phyloP scores from a whole-genome alignment of 2,888 invertebrate genomes.

The Trichacis sp. region DNA sequence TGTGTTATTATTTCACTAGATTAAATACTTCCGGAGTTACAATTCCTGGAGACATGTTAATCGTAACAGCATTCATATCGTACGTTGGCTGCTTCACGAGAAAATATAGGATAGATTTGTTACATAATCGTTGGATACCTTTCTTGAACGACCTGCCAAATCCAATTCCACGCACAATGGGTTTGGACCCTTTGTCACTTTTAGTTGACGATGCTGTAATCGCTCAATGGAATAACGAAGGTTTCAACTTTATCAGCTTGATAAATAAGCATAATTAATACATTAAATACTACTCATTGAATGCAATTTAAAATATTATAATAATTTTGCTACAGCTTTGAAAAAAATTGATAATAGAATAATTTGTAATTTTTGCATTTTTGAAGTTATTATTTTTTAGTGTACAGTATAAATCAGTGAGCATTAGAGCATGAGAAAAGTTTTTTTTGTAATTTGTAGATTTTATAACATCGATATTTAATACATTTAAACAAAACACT shows the following conservation, averaged over 20 bases:
- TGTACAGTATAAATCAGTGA: no score
- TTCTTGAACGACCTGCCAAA: constrained; percentile 78
- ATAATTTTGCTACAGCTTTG: no score
- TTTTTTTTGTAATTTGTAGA: no score
- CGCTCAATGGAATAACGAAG: constrained; percentile 95
- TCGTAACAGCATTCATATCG: constrained; percentile 93
- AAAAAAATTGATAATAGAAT: no score
- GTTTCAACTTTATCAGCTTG: constrained; percentile 50
- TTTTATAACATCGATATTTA: no score
- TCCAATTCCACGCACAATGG: constrained; percentile 83
- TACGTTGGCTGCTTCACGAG: constrained; percentile 95
- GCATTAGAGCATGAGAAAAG: no score
- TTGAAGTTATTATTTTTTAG: no score
- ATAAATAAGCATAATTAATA: no score
- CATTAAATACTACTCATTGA: no score
- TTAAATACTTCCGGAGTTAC: constrained; percentile 80
- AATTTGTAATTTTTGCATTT: no score
- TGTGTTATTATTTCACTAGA: constrained; percentile 67
- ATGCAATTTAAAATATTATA: no score
- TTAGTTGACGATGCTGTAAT: constrained; percentile 93
- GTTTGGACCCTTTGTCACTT: constrained; percentile 85
- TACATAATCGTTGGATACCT: constrained; percentile 85
- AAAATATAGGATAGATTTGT: constrained; percentile 82
- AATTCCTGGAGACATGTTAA: constrained; percentile 88
- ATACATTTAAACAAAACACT: no score